Evolutionary conservation across 2,113 vertebrate genomes (phyloP).

Genomic region (Cynopterus brachyotis): DNA sequence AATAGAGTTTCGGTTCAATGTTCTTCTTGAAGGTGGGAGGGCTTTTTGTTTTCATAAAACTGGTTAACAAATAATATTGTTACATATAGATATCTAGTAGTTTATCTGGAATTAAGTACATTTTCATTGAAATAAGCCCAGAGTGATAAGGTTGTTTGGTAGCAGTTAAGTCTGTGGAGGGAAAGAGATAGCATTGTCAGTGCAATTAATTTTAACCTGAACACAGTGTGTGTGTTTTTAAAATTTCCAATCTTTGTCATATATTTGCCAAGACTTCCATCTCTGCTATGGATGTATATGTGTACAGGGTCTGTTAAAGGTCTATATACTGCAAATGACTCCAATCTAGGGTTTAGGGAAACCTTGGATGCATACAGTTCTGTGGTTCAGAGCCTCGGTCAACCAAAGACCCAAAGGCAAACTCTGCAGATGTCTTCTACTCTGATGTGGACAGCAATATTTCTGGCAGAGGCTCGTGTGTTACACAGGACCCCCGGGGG

Average conservation of each 20-base stretch:
- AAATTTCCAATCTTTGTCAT: slow-evolving; percentile 13
- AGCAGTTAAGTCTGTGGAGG: neutral
- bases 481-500: neutral
- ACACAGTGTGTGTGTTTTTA: neutral
- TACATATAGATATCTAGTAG: neutral
- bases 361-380: neutral
- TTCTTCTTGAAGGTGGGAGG: neutral
- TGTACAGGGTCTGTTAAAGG: neutral
- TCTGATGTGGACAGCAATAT: neutral
- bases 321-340: neutral
- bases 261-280: neutral
- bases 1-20: neutral
- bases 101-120: neutral
- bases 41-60: slow-evolving; percentile 16
- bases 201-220: slow-evolving; percentile 2
- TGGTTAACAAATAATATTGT: neutral
- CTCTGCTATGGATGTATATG: neutral
- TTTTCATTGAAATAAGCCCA: neutral
- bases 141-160: neutral
- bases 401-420: neutral
- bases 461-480: neutral
- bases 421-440: neutral
- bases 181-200: neutral
- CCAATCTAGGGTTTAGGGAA: neutral
- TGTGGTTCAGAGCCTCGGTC: neutral